Conservation (phyloP, 1,140 invertebrate genomes). For the Hyles euphorbiae region DNA sequence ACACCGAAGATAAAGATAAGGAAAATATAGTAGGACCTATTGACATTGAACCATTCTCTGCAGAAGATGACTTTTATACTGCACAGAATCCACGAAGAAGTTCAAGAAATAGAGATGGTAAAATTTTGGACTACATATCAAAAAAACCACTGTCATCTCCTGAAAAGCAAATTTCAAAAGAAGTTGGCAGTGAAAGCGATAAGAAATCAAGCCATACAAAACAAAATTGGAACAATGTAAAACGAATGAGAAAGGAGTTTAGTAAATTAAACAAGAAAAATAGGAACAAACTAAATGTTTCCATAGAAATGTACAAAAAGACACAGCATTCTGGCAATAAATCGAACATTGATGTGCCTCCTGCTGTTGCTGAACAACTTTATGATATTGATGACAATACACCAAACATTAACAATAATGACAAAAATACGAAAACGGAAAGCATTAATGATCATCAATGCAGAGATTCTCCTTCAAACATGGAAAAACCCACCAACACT, state of each 20-base stretch:
- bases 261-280: slow-evolving; percentile 56
- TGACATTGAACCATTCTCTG: slow-evolving; percentile 43
- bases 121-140: slow-evolving; percentile 15
- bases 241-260: slow-evolving; percentile 63
- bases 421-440: slow-evolving; percentile 8
- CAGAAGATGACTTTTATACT: slow-evolving; percentile 40
- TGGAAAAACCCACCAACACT: no score
- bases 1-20: slow-evolving; percentile 36
- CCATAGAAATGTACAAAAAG: slow-evolving; percentile 60
- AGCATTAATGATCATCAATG: not conserved
- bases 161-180: slow-evolving; percentile 21
- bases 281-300: slow-evolving; percentile 62
- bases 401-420: not conserved
- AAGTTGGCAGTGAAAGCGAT: slow-evolving; percentile 30
- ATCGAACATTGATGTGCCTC: slow-evolving; percentile 11
- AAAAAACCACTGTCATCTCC: slow-evolving; percentile 1
- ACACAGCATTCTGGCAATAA: slow-evolving; percentile 30
- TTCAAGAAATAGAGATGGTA: slow-evolving; percentile 44
- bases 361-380: slow-evolving; percentile 12
- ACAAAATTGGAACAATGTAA: slow-evolving; percentile 58
- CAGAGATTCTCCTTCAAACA: no score
- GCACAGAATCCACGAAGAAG: slow-evolving; percentile 52
- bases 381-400: slow-evolving; percentile 32
- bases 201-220: slow-evolving; percentile 35
- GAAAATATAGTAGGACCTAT: slow-evolving; percentile 44